Base-by-base conservation (phyloP, 1,140 invertebrate species). In the Saccostrea cuccullata region DNA sequence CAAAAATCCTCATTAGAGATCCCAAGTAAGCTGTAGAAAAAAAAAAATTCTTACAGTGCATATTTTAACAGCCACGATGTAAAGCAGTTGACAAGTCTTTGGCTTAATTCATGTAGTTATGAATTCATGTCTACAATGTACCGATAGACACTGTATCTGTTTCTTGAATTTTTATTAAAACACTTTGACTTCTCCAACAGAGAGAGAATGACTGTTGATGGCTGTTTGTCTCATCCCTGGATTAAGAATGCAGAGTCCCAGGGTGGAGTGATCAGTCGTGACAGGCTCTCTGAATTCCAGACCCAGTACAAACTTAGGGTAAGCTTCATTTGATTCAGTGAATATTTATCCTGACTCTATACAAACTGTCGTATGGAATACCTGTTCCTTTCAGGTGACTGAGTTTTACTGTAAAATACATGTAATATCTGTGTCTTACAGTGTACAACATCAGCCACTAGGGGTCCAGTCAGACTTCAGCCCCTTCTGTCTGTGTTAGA, bases 1-100 rank as follows among this genome's bases (percentile, higher is more conserved):
- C 97, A 77, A 97, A 97, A 93, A 95, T 99, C 85, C 96, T 99
- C 0, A 95, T 98, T 26, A 98, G 98, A 94, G 98, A 98, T 93
- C 99, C 99, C 95, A 98, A 99, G 97, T 98, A 95, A 96, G 96
- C 26, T 64, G n/a, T 15, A 20, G 17, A 12, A 84, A 20, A 47
- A 47, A 47, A 20, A 47, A 47, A 47, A 47, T 47, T 47, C 5
- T 47, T 47, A 47, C 47, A 47, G 47, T 47, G 47, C 5, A 47
- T 9, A 47, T 47, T 47, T 47, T 47, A 6, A 47, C 47, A 8
- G 47, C 47, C 47, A 47, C 0, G 47, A 8, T 8, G 6, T 47
- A 8, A 47, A 6, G 6, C 47, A 47, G 47, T 47, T 47, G 9
- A 47, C 47, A 47, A 0, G 0, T 47, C 47, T 47, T 6, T 47